These are phyloP conservation scores for Spodoptera littoralis DNA, from an alignment of 2,888 invertebrate genomes.

Conservation along the genomic window DNA sequence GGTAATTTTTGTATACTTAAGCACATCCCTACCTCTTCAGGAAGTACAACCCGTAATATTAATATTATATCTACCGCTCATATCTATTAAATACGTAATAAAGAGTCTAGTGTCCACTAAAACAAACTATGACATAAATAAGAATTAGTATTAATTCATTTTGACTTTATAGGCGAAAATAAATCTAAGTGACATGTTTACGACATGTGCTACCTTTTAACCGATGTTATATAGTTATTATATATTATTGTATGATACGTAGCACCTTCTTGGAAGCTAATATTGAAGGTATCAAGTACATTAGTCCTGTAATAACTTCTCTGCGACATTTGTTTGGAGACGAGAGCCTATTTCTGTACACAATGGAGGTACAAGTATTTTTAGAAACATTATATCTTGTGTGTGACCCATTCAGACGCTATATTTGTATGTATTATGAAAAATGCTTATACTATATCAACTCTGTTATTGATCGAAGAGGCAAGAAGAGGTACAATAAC, in stretches of 20 bases:
- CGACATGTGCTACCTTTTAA: slow-evolving; percentile 36
- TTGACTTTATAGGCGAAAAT: slow-evolving; percentile 34
- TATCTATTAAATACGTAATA: background rate
- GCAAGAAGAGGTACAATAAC: no score
- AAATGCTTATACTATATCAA: no score
- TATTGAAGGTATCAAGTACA: slow-evolving; percentile 6
- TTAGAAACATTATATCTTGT: slow-evolving; percentile 5
- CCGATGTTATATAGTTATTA: slow-evolving; percentile 15
- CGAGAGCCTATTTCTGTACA: slow-evolving; percentile 25
- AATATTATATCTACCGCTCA: no score
- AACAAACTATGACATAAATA: slow-evolving; percentile 32
- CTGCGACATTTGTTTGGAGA: slow-evolving; percentile 11
- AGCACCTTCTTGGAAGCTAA: slow-evolving; percentile 23
- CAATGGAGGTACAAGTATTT: slow-evolving; percentile 18
- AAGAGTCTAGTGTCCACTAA: background rate
- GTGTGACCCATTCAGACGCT: no score
- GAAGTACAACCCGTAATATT: no score
- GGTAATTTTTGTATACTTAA: no score
- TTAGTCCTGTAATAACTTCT: slow-evolving; percentile 5
- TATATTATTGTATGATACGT: slow-evolving; percentile 27
- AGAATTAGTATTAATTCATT: slow-evolving; percentile 27
- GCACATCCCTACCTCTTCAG: no score
- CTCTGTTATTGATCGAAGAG: no score
- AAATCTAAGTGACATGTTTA: slow-evolving; percentile 41
- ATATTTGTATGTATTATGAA: no score